Evolutionary conservation across 2,888 invertebrate genomes (phyloP), one percentile per base, ranked within the genome.

Genomic region (Cephus pulcher): DNA sequence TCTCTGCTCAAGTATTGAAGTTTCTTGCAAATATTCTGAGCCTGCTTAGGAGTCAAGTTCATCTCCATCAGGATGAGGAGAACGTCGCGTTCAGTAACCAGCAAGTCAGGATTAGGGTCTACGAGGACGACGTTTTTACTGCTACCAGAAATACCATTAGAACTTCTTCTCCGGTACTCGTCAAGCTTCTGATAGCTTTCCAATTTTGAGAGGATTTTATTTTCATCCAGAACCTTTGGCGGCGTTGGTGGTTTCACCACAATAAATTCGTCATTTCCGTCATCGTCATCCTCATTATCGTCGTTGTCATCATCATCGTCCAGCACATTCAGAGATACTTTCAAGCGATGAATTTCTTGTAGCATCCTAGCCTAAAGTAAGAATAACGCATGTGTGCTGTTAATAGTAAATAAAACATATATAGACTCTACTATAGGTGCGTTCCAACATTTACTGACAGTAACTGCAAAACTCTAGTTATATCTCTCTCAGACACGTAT

Each of bases 271-370:
- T 56, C 23, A 56, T 56, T 23, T 23, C 23, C 56, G 9, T 56
- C 23, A 9, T 56, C 82, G 68, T 75, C 70, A 33, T 74, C 76
- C 56, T 82, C 78, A 1, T 87, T 82, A 30, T 86, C 86, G 6
- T 89, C 86, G 3, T 91, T 90, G 0, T 89, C 86, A 3, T 89
- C 87, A 35, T 87, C 88, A n/a, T 90, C 89, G 34, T 89, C 86
- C 9, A 88, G 85, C 56, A 93, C 88, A 76, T 92, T 92, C 76
- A 93, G 85, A 78, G 92, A 91, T 75, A 88, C 87, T 81, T 92
- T 91, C 35, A 93, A 84, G 76, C 91, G 90, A 73, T 92, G 88
- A 33, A 93, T 89, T 86, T 93, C 92, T 37, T 89, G 86, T 9
- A 90, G 80, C 92, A 93, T 93, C 88, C 89, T 91, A 75, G 90